phyloP scores from a whole-genome alignment of 2,888 invertebrate species.

The Harpalus rubripes region DNA sequence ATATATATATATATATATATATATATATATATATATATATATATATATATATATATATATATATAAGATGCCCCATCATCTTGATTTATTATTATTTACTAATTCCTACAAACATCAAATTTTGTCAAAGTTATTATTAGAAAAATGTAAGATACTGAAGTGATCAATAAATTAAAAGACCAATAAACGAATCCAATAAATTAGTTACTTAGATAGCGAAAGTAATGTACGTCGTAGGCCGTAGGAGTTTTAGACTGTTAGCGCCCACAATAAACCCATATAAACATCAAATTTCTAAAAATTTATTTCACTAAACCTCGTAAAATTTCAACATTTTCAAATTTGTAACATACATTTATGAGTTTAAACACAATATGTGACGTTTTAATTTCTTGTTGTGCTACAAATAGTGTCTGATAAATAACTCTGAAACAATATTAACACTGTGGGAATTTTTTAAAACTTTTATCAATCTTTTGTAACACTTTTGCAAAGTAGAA shows the following conservation, averaged over 20 bases:
- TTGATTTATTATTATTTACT: too few species aligned
- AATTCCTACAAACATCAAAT: too few species aligned
- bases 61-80: too few species aligned
- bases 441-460: constrained; percentile 29
- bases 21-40: too few species aligned
- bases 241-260: constrained; percentile 30
- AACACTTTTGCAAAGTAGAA: background rate
- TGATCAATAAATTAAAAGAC: constrained; percentile 9
- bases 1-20: too few species aligned
- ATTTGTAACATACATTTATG: constrained; percentile 56
- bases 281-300: constrained; percentile 44
- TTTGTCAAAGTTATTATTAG: too few species aligned
- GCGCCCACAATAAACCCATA: constrained; percentile 29
- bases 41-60: too few species aligned
- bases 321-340: constrained; percentile 45
- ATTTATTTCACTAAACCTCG: background rate
- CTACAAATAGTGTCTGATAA: constrained; percentile 39
- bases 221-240: background rate
- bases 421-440: constrained; percentile 34
- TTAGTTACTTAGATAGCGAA: constrained; percentile 13
- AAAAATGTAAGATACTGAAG: background rate
- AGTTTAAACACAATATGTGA: constrained; percentile 48
- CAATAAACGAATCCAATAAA: constrained; percentile 24
- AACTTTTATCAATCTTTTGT: constrained; percentile 47
- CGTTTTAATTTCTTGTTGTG: constrained; percentile 13